Percentiles rank a stretch among this genome's conserved stretches.
These are phyloP conservation scores for Ichneumoninae sp. DNA, from an alignment of 2,888 invertebrate genomes.

Conservation along the genomic window DNA sequence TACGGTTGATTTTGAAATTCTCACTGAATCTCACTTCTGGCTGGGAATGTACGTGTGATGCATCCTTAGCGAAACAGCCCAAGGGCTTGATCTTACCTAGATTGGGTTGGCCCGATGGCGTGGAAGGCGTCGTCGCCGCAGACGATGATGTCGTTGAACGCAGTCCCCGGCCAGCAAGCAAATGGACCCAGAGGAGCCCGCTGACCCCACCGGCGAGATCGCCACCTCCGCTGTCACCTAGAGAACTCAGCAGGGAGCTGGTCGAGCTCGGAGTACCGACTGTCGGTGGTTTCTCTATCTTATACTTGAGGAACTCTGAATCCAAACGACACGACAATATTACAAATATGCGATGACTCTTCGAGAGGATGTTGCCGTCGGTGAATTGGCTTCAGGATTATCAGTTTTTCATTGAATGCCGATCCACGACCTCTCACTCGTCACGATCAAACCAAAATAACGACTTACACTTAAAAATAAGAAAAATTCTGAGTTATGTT, in stretches of 20 bases:
- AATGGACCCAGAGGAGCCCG: slow-evolving; percentile 95
- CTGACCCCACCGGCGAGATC: slow-evolving; percentile 88
- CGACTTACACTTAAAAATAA: background rate
- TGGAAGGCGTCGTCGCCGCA: slow-evolving; percentile 90
- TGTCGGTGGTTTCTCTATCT: slow-evolving; percentile 90
- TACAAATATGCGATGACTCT: background rate
- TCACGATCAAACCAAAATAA: background rate
- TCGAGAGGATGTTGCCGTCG: background rate
- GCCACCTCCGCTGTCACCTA: slow-evolving; percentile 79
- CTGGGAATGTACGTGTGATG: background rate
- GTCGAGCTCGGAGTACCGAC: slow-evolving; percentile 87
- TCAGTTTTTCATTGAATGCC: background rate
- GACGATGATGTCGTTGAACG: slow-evolving; percentile 89
- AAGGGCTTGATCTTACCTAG: slow-evolving; percentile 76
- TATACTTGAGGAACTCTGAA: slow-evolving; percentile 95
- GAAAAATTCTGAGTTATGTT: background rate
- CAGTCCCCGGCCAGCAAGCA: slow-evolving; percentile 94
- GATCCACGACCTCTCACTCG: background rate
- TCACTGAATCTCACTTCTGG: background rate
- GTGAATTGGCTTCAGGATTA: background rate
- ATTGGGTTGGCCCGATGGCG: slow-evolving; percentile 85
- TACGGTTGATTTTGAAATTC: too few relatives aligned
- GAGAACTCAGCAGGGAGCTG: slow-evolving; percentile 82
- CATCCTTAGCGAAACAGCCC: background rate
- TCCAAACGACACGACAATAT: background rate